Evolutionary conservation across 2,113 vertebrate genomes (phyloP).

Genomic region (Phyllopteryx taeniolatus): DNA sequence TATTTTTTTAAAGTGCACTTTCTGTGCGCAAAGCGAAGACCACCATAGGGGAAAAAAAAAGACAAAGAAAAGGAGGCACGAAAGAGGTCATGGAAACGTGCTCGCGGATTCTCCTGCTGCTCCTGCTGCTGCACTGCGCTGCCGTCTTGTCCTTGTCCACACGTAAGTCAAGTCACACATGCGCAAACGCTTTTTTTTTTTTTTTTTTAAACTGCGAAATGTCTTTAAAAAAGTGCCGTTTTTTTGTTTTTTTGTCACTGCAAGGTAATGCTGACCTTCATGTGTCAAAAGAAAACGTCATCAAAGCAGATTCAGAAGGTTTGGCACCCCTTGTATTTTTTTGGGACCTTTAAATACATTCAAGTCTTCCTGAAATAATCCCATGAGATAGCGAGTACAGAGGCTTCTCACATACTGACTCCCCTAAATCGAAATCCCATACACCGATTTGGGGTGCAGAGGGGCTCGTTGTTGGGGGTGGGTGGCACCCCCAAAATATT

Average conservation of each 20-base stretch:
- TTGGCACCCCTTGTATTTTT: not conserved
- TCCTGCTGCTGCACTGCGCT: slow-evolving; percentile 66
- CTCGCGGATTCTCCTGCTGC: slow-evolving; percentile 29
- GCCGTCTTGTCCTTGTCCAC: slow-evolving; percentile 70
- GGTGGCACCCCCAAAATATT: too few relatives aligned
- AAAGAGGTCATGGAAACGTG: slow-evolving; percentile 51
- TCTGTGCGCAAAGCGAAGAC: not conserved
- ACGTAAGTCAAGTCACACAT: slow-evolving; percentile 71
- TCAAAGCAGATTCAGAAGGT: not conserved
- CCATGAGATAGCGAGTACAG: too few relatives aligned
- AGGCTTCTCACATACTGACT: too few relatives aligned
- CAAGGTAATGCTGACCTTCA: not conserved
- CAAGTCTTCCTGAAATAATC: too few relatives aligned
- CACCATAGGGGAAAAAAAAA: not conserved
- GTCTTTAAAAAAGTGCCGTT: not conserved
- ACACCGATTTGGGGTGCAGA: too few relatives aligned
- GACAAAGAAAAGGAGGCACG: slow-evolving; percentile 42
- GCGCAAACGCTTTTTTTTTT: slow-evolving; percentile 16
- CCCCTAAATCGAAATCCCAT: too few relatives aligned
- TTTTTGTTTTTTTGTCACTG: not conserved
- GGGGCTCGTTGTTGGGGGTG: too few relatives aligned
- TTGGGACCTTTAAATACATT: not conserved
- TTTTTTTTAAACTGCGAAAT: not conserved
- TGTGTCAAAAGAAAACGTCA: not conserved
- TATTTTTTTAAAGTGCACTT: slow-evolving; percentile 1